Base-by-base conservation (phyloP, 2,888 invertebrate genomes). In the Bellardia bayeri region DNA sequence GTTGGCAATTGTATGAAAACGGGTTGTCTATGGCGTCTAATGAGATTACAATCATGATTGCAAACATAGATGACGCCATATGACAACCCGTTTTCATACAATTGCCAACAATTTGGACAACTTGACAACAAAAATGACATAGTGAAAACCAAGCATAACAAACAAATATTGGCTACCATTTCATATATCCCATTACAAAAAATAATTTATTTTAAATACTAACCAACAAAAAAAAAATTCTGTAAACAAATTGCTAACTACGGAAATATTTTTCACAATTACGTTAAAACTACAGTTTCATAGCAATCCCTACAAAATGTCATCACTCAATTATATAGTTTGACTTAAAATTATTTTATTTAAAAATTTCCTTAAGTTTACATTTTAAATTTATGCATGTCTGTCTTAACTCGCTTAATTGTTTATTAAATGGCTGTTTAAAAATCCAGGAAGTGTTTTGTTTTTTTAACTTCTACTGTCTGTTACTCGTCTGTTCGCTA, bases 351-450 rank as follows among this genome's bases (percentile, higher is more conserved):
- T 37, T 37, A 37, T 58, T 16, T 71, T 42, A 11, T 1, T 37
- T 40, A 16, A 79, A 23, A 37, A 4, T 37, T 37, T 37, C 37
- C 37, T 37, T 37, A 4, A 37, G 6, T 23, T 51, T 23, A 16
- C 58, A 63, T 40, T 56, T 40, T 58, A 49, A 51, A 58, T 33
- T 7, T 11, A 66, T n/a, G 30, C 16, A 42, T 13, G 51, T 66
- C 72, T 71, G 84, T n/a, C 56, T 84, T 40, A 64, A 58, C 61
- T 84, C 64, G 49, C 37, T 13, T 56, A 82, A 75, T 75, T 69
- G 68, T 76, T 82, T 76, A 51, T 68, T 66, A 72, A 81, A 72
- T 72, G 64, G n/a, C 40, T 71, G 80, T 82, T 69, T 69, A 79
- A 63, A 63, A 68, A 72, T 14, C 14, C 78, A 72, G 56, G 56